These are phyloP conservation scores for Tenebrio molitor DNA, from an alignment of 1,140 invertebrate genomes.

Conservation along the genomic window DNA sequence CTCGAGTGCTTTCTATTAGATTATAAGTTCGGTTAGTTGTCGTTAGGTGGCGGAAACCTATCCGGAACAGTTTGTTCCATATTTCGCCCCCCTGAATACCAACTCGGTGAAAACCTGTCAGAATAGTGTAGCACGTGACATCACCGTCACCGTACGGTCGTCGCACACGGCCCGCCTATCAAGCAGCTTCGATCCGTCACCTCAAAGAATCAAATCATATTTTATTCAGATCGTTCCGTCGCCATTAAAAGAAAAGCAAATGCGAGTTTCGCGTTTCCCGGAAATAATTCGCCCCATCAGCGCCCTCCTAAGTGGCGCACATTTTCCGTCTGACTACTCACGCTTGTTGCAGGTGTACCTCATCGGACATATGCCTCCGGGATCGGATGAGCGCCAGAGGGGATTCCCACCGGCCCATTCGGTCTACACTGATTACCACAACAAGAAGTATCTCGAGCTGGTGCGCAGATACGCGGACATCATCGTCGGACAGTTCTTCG, in stretches of 20 bases:
- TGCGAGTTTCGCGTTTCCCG: not conserved
- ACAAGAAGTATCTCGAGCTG: slow-evolving; percentile 78
- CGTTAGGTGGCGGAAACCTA: too few species aligned
- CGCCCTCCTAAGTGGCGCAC: too few species aligned
- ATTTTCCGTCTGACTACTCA: not conserved
- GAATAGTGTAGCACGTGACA: not conserved
- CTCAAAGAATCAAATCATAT: slow-evolving; percentile 3
- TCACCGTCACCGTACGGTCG: not conserved
- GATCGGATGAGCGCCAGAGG: slow-evolving; percentile 83
- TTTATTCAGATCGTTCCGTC: not conserved
- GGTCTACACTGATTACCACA: slow-evolving; percentile 76
- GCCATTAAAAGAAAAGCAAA: not conserved
- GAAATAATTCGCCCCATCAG: too few species aligned
- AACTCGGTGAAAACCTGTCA: too few species aligned
- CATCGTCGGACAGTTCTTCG: slow-evolving; percentile 93
- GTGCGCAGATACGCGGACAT: slow-evolving; percentile 81
- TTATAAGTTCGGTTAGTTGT: too few species aligned
- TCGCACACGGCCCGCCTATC: not conserved
- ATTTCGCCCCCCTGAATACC: too few species aligned
- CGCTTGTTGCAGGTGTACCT: slow-evolving; percentile 82
- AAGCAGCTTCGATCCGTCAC: not conserved
- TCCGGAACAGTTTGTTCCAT: too few species aligned
- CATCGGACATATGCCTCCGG: slow-evolving; percentile 90
- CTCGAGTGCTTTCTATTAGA: too few species aligned
- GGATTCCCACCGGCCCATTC: slow-evolving; percentile 71